Percentiles rank a stretch among this genome's conserved stretches.
Evolutionary conservation across 2,113 vertebrate genomes (phyloP).

Genomic region (Heptranchias perlo): DNA sequence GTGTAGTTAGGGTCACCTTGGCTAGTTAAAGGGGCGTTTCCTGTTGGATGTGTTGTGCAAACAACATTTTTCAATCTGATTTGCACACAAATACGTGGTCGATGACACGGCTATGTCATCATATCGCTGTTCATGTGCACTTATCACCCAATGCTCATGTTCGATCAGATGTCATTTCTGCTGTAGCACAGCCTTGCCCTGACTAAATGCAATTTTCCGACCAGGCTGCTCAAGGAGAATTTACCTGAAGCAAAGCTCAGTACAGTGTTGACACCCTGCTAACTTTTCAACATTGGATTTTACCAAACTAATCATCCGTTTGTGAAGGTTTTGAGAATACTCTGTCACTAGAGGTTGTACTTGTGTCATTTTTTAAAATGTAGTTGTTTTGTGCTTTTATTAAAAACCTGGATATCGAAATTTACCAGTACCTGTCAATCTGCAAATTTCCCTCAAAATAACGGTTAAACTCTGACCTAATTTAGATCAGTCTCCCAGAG

Average conservation of each 20-base stretch:
- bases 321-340: neutral
- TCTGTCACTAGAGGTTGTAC: neutral
- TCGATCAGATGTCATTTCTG: neutral
- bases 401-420: neutral
- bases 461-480: neutral
- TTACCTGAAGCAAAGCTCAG: neutral
- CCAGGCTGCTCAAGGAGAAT: neutral
- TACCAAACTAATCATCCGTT: neutral
- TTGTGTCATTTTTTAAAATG: too few relatives aligned
- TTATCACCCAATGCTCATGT: neutral
- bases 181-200: neutral
- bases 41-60: neutral
- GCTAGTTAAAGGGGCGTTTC: too few relatives aligned
- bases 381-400: neutral
- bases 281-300: neutral
- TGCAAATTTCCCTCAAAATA: neutral
- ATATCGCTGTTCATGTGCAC: too few relatives aligned
- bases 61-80: neutral
- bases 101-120: neutral
- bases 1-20: neutral
- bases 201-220: neutral
- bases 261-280: neutral
- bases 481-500: neutral
- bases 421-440: neutral
- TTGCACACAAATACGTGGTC: neutral